Percentiles rank a stretch among this genome's conserved stretches.
These are phyloP conservation scores for Heteropelma amictum DNA, from an alignment of 2,888 invertebrate genomes.

Conservation along the genomic window DNA sequence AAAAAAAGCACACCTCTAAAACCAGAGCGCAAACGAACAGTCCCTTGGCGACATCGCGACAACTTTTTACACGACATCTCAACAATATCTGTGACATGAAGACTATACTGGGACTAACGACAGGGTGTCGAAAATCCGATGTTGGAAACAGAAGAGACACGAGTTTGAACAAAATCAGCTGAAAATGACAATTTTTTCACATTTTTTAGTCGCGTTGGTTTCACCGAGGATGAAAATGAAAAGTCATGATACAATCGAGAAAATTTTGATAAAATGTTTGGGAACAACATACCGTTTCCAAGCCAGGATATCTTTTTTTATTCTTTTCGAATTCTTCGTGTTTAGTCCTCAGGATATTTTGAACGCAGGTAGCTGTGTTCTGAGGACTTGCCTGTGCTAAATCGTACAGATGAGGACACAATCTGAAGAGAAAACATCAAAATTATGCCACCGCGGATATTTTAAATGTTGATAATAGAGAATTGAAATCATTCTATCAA, in stretches of 20 bases:
- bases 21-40: conserved; percentile 86
- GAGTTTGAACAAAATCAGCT: conserved; percentile 89
- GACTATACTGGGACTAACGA: conserved; percentile 83
- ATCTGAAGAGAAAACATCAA: conserved; percentile 65
- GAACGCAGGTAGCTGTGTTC: conserved; percentile 83
- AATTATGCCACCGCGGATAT: not conserved
- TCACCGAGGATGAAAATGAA: not conserved
- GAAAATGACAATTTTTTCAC: conserved; percentile 59
- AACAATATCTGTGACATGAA: conserved; percentile 90
- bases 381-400: conserved; percentile 86
- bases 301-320: conserved; percentile 81
- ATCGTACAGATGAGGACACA: conserved; percentile 81
- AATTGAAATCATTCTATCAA: not conserved
- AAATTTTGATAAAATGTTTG: not conserved
- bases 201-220: not conserved
- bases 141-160: conserved; percentile 90
- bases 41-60: conserved; percentile 86
- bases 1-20: conserved; percentile 82
- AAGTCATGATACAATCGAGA: not conserved
- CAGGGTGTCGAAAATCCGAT: conserved; percentile 93
- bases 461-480: not conserved
- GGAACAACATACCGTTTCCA: conserved; percentile 80
- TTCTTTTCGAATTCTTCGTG: conserved; percentile 82
- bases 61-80: conserved; percentile 82
- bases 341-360: conserved; percentile 87